Evolutionary conservation across 2,113 vertebrate species (phyloP), one percentile per base, ranked within the genome.

Genomic region (Coptodon bakossiorum): DNA sequence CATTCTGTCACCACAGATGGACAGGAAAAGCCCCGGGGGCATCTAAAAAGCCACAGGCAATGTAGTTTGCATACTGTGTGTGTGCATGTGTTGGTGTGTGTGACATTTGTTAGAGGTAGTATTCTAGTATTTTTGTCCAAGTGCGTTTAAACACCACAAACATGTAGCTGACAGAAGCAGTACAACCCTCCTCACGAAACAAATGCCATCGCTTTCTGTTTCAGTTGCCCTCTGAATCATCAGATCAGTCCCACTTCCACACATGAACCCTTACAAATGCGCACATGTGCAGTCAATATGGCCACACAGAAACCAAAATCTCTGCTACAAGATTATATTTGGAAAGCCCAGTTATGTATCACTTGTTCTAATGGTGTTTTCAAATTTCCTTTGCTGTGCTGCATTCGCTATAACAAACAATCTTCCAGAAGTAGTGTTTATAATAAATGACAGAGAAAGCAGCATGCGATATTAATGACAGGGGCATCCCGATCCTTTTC

Each of bases 1-100:
- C 94, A 95, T 95, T 93, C 94, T 96, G 95, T 94, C 95, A 93
- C 87, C 94, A 95, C 95, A 96, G 95, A 96, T 96, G 95, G 95
- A 95, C 95, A 96, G 95, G 94, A 95, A 95, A 92, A 84, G 85
- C 87, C 94, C 89, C 31, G 81, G 93, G 93, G 94, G 92, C 84
- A 89, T 90, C 84, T 93, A 87, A 92, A 90, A 83, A 89, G 86
- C 95, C 91, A 78, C 91, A 89, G 93, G 93, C 93, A 83, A 86
- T 87, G 90, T 59, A 73, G 86, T 93, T 92, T 94, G 91, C 91
- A 94, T 90, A 88, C 59, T 71, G 84, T 83, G 81, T 83, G 85
- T 52, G 81, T 76, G 79, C 66, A 79, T 53, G 76, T 48, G 48
- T 50, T 68, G 81, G 84, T 88, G 48, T 88, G 82, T 81, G 88